A percentile compares a stretch with the other conserved stretches of the same genome.
These are phyloP conservation scores for Gastracanthus pulcherrimus DNA, from an alignment of 2,888 invertebrate genomes.

Conservation along the genomic window DNA sequence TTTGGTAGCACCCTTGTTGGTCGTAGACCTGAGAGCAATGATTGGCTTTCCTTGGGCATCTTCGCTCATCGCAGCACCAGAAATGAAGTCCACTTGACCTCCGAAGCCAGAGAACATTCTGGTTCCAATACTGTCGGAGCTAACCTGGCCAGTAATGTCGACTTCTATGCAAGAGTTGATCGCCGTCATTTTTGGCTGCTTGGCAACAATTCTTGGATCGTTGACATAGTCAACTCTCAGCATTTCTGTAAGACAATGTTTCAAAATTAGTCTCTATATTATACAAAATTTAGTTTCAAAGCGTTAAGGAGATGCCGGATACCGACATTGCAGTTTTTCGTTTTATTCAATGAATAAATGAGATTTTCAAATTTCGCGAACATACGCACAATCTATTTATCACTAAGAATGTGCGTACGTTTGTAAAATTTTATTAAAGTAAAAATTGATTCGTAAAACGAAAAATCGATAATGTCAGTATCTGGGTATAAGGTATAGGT, in stretches of 20 bases:
- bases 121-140: constrained; percentile 94
- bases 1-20: constrained; percentile 81
- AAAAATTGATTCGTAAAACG: too few species aligned
- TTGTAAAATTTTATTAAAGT: too few species aligned
- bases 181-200: constrained; percentile 95
- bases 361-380: too few species aligned
- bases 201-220: constrained; percentile 88
- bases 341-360: too few species aligned
- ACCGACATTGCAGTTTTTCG: too few species aligned
- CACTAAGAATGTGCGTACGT: too few species aligned
- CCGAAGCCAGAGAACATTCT: constrained; percentile 84
- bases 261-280: background rate
- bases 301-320: too few species aligned
- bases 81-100: constrained; percentile 84
- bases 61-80: constrained; percentile 82
- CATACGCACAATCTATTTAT: too few species aligned
- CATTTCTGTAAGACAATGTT: constrained; percentile 84
- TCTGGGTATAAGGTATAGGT: too few species aligned
- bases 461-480: too few species aligned
- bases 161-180: constrained; percentile 98
- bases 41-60: constrained; percentile 84
- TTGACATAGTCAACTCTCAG: constrained; percentile 93
- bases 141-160: constrained; percentile 95
- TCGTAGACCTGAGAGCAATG: constrained; percentile 81
- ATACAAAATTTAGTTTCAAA: too few species aligned